Evolutionary conservation across 2,797 vertebrate species (phyloP).

Genomic region (Staurois parvus): DNA sequence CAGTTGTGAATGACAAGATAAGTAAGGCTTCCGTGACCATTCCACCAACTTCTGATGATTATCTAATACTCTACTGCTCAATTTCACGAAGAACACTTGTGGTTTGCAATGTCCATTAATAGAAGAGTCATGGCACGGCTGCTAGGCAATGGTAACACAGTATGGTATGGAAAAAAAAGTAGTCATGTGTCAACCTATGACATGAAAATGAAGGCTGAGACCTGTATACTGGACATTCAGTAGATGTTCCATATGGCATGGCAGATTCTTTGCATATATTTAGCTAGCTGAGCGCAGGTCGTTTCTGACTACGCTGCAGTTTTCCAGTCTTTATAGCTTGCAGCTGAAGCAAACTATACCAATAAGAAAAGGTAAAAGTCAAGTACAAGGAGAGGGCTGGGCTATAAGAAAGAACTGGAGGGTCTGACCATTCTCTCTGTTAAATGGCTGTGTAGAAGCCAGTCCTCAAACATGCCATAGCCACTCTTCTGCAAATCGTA

Average conservation of each 20-base stretch:
- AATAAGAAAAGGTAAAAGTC: neutral
- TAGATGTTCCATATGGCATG: neutral
- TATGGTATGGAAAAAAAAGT: neutral
- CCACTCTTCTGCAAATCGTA: too few species aligned
- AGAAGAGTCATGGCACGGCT: neutral
- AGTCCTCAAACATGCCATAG: too few species aligned
- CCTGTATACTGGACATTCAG: neutral
- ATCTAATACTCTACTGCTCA: neutral
- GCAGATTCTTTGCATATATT: neutral
- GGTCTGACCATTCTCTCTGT: neutral
- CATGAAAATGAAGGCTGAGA: neutral
- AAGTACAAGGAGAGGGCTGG: too few species aligned
- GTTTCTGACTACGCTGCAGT: neutral
- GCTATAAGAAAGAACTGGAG: neutral
- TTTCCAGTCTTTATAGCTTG: too few species aligned
- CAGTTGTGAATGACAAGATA: neutral
- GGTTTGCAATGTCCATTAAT: neutral
- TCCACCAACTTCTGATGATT: neutral
- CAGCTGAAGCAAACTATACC: neutral
- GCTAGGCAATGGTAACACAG: slow-evolving; percentile 1
- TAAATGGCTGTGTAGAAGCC: neutral
- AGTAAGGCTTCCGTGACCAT: neutral
- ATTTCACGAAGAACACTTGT: neutral
- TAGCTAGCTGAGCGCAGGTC: neutral
- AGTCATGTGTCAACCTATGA: neutral